These are phyloP conservation scores for Chrysemys picta DNA, from an alignment of 2,113 vertebrate genomes.

Conservation along the genomic window DNA sequence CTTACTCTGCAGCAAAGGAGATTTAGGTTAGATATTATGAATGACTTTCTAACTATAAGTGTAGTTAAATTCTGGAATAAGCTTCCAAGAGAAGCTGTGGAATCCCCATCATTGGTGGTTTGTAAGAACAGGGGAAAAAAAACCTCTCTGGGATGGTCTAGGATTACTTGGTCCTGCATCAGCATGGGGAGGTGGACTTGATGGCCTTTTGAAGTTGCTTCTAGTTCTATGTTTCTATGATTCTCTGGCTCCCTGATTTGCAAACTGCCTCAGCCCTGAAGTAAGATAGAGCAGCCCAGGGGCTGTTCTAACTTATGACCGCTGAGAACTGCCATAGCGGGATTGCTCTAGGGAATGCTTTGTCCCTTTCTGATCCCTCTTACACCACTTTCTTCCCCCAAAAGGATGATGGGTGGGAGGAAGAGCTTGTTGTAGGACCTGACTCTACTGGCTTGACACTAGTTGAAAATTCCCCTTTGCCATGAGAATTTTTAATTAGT, in stretches of 20 bases:
- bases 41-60: not conserved
- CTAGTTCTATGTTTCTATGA: not conserved
- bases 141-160: not conserved
- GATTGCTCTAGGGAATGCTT: not conserved
- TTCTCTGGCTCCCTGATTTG: not conserved
- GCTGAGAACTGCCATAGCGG: not conserved
- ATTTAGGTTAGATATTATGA: not conserved
- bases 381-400: not conserved
- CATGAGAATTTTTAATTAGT: not conserved
- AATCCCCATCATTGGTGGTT: not conserved
- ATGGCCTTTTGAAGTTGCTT: not conserved
- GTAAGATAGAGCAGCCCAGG: not conserved
- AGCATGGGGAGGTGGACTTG: not conserved
- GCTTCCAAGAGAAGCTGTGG: not conserved
- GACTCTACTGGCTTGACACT: not conserved
- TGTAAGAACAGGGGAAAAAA: not conserved
- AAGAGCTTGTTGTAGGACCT: not conserved
- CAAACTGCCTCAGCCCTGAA: not conserved
- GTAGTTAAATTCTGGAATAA: not conserved
- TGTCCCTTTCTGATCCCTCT: not conserved
- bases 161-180: not conserved
- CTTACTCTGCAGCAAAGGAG: not conserved
- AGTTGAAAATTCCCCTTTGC: not conserved
- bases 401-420: not conserved
- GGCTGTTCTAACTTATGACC: not conserved